Conservation (phyloP, 2,113 vertebrate genomes). For the Odobenus rosmarus region DNA sequence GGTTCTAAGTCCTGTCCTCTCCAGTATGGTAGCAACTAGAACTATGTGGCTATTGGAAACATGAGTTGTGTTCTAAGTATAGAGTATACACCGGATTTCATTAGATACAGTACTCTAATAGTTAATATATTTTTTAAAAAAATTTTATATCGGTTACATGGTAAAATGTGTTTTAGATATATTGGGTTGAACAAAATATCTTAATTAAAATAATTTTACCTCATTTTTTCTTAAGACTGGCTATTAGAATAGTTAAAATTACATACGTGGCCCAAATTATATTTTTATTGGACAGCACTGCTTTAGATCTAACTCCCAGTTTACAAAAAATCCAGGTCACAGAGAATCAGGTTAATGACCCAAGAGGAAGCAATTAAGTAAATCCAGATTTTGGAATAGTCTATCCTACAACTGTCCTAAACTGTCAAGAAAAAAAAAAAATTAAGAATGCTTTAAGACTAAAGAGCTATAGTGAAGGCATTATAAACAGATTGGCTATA, state of each 20-base stretch:
- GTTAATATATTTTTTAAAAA: neutral
- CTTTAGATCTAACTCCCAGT: neutral
- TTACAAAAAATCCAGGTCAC: neutral
- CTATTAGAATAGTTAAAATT: neutral
- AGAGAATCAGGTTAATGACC: conserved; percentile 33
- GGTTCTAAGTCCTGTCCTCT: neutral
- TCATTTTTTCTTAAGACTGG: neutral
- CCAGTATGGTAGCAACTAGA: too few relatives aligned
- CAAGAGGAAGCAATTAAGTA: conserved; percentile 17
- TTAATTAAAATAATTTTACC: neutral
- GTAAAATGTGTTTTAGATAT: neutral
- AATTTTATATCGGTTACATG: neutral
- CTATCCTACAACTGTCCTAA: neutral
- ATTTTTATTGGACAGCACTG: neutral
- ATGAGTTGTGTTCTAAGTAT: neutral
- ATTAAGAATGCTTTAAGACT: neutral
- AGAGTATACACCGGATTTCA: neutral
- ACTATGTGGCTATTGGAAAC: neutral
- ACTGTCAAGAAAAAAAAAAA: neutral
- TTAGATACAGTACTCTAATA: neutral
- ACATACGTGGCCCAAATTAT: neutral
- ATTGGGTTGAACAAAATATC: neutral
- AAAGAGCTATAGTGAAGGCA: neutral
- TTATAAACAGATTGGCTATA: neutral
- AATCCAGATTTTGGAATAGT: neutral